phyloP scores from a whole-genome alignment of 2,888 invertebrate species.

The Zygothrica quintamaculata region DNA sequence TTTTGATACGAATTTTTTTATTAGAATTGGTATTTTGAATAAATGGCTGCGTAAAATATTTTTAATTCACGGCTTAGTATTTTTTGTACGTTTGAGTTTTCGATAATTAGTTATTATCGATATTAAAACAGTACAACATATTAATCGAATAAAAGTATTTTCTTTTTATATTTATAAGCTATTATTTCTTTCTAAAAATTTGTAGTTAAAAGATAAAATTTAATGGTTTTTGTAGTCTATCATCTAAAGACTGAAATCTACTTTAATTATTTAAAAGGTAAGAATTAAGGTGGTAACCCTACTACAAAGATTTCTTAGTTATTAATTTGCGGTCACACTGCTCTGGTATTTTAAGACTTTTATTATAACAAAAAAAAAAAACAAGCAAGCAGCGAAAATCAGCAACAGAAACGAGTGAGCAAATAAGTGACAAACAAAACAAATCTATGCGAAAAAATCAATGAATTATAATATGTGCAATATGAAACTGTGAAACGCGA shows the following conservation, averaged over 20 bases:
- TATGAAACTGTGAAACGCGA: constrained; percentile 28
- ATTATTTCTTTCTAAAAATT: background rate
- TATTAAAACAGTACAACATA: too few relatives aligned
- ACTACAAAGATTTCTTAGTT: constrained; percentile 13
- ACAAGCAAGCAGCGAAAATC: constrained; percentile 52
- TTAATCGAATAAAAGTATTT: too few relatives aligned
- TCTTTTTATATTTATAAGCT: background rate
- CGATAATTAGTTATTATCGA: too few relatives aligned
- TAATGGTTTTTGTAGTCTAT: too few relatives aligned
- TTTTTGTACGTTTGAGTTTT: too few relatives aligned
- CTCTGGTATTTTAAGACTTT: constrained; percentile 57
- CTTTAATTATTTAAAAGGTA: too few relatives aligned
- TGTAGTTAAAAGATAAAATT: too few relatives aligned
- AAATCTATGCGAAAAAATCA: constrained; percentile 60
- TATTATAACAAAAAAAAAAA: constrained; percentile 49
- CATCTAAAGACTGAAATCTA: too few relatives aligned
- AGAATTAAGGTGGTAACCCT: constrained; percentile 11
- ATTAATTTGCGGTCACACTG: constrained; percentile 37
- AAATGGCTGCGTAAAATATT: too few relatives aligned
- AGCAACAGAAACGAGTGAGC: constrained; percentile 60
- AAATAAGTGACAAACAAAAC: constrained; percentile 52
- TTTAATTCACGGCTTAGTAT: too few relatives aligned
- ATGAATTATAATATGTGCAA: constrained; percentile 48
- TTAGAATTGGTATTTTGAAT: too few relatives aligned
- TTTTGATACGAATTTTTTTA: too few relatives aligned